Evolutionary conservation across 2,113 vertebrate species (phyloP), one percentile per base, ranked within the genome.

Genomic region (Hippocampus mohnikei): DNA sequence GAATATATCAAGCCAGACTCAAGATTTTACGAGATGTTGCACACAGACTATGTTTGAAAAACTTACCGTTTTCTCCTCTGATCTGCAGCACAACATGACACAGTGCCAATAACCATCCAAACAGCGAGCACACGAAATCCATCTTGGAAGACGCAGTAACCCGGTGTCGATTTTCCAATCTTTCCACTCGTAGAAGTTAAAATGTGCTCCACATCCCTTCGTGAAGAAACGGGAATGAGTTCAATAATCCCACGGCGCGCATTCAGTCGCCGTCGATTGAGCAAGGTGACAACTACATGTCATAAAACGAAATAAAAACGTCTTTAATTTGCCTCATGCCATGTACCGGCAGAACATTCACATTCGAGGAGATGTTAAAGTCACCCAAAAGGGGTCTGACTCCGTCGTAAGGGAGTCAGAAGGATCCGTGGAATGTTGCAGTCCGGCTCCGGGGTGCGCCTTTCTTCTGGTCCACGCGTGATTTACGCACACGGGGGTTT

Each of bases 11-110:
- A 25, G 13, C 16, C 23, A 16, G 53, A 2, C 8, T 33, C 40
- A 5, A 63, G 40, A 15, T 37, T 37, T 5, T 33, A 29, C 58
- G 2, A 33, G 58, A 0, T 12, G 8, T 20, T 40, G 20, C 59
- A 33, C 21, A 3, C 48, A 40, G 21, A 5, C 46, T 25, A 75
- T 27, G 2, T 33, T 40, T 11, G 21, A 70, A 7, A 61, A 83
- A 89, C 89, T 95, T 92, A 96, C 95, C 94, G 83, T 91, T 88
- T 69, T 95, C 90, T 71, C 90, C 94, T 64, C 79, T 73, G 80
- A 90, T 92, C 88, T 87, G 74, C 8, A 71, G 75, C 62, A 90
- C 88, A 72, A 92, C 82, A 70, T 88, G 88, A 88, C 92, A 92
- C 79, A 87, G 73, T 68, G 93, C 82, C 76, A 88, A 52, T 77